Conservation (phyloP, 2,113 vertebrate genomes). For the Xyliphius kryptos region DNA sequence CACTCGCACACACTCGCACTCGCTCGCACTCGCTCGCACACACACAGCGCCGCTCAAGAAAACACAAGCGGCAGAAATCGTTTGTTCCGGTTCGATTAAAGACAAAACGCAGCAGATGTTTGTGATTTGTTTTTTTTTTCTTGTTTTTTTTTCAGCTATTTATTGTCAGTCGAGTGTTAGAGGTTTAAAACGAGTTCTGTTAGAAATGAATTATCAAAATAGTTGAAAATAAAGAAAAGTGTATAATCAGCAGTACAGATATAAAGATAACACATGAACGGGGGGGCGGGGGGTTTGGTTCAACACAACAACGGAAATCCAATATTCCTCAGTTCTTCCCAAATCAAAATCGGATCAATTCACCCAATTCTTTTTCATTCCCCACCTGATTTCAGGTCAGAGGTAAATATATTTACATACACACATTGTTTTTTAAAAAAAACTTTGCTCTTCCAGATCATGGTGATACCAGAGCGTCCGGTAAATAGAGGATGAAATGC, state of each 20-base stretch:
- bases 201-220: slow-evolving; percentile 74
- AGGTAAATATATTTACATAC: slow-evolving; percentile 32
- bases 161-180: slow-evolving; percentile 68
- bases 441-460: slow-evolving; percentile 52
- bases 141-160: slow-evolving; percentile 53
- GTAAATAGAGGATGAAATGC: slow-evolving; percentile 43
- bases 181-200: slow-evolving; percentile 70
- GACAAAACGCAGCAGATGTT: no score
- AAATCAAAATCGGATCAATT: slow-evolving; percentile 24
- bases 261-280: no score
- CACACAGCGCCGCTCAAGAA: no score
- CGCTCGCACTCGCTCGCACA: no score
- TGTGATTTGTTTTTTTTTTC: no score
- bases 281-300: no score
- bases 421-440: no score
- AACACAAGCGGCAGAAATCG: no score
- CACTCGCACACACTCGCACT: no score
- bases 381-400: slow-evolving; percentile 50
- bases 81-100: no score
- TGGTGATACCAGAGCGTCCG: slow-evolving; percentile 52
- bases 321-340: no score
- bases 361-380: slow-evolving; percentile 29
- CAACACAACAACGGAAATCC: slow-evolving; percentile 42
- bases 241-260: slow-evolving; percentile 66
- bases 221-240: slow-evolving; percentile 71